Base-by-base conservation (phyloP, 2,888 invertebrate species). In the Stenichneumon culpator region DNA sequence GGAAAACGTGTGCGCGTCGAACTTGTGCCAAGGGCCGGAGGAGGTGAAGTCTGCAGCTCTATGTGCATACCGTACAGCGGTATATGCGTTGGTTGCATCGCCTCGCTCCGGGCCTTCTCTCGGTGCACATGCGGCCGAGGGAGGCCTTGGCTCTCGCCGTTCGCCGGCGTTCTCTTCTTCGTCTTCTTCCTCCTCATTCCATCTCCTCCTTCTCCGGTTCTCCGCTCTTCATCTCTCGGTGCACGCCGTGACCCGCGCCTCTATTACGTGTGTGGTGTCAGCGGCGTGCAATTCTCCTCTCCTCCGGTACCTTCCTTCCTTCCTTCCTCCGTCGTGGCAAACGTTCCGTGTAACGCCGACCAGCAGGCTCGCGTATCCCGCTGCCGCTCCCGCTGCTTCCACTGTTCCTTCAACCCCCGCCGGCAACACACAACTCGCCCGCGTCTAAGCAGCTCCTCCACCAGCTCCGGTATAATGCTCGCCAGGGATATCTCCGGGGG, bases 391-490 rank as follows among this genome's bases (percentile, higher is more conserved):
- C 70, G 54, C 47, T 70, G 19, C 54, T 65, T 28, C 36, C 25
- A 25, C 28, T 79, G 60, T 70, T 79, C 65, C 60, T 36, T 50
- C 75, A 79, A 75, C 75, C 82, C 84, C 57, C 54, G 44, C 69
- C 19, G 16, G 50, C 50, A 79, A 25, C 79, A 50, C 67, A 70
- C 78, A 36, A 65, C 75, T 67, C 84, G 80, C 83, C 80, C 80
- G 78, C 79, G 80, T 77, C 52, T 47, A 22, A 47, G 7, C 60
- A 60, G 36, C 11, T n/a, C 36, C 65, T 68, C 32, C 39, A 63
- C 14, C 47, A 16, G 36, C 87, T 86, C 88, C 90, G 86, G 88
- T 90, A 90, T 91, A 91, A 92, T 90, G 87, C 86, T 88, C 82
- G 83, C 81, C 74, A 84, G 82, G 77, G 74, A 87, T 81, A 91